Evolutionary conservation across 2,888 invertebrate species (phyloP), one percentile per base, ranked within the genome.

Genomic region (Tortrix viridana): DNA sequence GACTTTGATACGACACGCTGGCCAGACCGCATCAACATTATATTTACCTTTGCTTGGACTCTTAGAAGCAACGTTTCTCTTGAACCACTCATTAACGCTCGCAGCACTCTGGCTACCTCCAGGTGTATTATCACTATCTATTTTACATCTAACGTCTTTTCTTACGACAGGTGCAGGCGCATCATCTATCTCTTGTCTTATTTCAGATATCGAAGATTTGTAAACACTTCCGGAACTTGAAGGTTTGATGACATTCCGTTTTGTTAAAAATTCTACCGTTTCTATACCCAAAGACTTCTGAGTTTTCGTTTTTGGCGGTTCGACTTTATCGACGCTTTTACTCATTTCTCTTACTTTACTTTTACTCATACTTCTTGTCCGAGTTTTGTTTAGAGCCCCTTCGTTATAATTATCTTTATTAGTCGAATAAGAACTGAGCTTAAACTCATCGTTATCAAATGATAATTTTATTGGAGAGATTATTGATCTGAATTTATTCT

Each of bases 391-490:
- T 23, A 18, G 19, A 6, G 18, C 53, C 3, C 0, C 19, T 5
- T 18, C 32, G 16, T 37, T 38, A 16, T 16, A 0, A 18, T 47
- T 41, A 6, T 22, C 9, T 6, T 38, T 19, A 26, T 16, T 14
- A n/a, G 14, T 48, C 14, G 52, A 22, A 22, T 53, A 37, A 5
- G 52, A n/a, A 38, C 9, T 23, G 19, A 16, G 22, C 9, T 12
- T 53, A 3, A 16, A 16, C 5, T n/a, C 14, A 41, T 38, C 6
- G 9, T 12, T 60, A 18, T 79, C 77, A 0, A 76, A 75, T 2
- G 76, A 77, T 3, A 79, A 53, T 66, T 74, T 80, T 50, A 86
- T 77, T 0, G 88, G 88, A 0, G 87, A 86, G 65, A 88, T 87
- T 2, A 71, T 46, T 3, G 83, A 79, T 63, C 62, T 71, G 3